These are phyloP conservation scores for Cynocephalus volans DNA, from an alignment of 2,113 vertebrate species.

Conservation along the genomic window DNA sequence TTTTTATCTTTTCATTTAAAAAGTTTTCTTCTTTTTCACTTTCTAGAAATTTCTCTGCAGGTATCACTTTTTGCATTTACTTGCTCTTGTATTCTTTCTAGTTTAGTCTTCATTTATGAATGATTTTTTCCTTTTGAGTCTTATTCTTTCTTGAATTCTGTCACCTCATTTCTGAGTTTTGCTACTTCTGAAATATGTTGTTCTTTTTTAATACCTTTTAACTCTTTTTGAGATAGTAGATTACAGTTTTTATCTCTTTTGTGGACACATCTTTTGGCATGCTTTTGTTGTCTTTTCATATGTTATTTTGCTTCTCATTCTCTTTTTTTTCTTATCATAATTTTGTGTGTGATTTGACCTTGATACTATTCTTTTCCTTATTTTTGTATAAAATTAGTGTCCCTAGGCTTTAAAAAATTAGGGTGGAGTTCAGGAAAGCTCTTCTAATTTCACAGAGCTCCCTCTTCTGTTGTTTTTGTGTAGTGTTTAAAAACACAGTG, in stretches of 20 bases:
- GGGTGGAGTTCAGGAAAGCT: conserved; percentile 16
- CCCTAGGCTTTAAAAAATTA: conserved; percentile 33
- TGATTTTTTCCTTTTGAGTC: conserved; percentile 32
- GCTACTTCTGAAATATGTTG: background rate
- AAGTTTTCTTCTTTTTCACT: background rate
- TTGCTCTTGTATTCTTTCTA: background rate
- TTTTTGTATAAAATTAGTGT: conserved; percentile 67
- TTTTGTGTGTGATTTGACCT: conserved; percentile 63
- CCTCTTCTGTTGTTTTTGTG: conserved; percentile 80
- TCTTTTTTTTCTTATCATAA: conserved; percentile 59
- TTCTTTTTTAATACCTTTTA: conserved; percentile 11
- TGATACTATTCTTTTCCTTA: conserved; percentile 14
- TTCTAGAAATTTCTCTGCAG: conserved; percentile 51
- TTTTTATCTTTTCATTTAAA: background rate
- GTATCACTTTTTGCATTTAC: background rate
- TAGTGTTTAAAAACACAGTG: background rate
- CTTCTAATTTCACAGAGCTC: conserved; percentile 77
- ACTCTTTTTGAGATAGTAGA: conserved; percentile 43
- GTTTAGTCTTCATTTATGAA: conserved; percentile 13
- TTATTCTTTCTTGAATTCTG: background rate
- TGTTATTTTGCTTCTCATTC: background rate
- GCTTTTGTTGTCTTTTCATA: conserved; percentile 14
- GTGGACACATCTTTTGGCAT: background rate
- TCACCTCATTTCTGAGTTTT: conserved; percentile 25
- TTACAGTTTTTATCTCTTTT: conserved; percentile 28